These are phyloP conservation scores for Pyrgilauda ruficollis DNA, from an alignment of 2,113 vertebrate species.

Conservation along the genomic window DNA sequence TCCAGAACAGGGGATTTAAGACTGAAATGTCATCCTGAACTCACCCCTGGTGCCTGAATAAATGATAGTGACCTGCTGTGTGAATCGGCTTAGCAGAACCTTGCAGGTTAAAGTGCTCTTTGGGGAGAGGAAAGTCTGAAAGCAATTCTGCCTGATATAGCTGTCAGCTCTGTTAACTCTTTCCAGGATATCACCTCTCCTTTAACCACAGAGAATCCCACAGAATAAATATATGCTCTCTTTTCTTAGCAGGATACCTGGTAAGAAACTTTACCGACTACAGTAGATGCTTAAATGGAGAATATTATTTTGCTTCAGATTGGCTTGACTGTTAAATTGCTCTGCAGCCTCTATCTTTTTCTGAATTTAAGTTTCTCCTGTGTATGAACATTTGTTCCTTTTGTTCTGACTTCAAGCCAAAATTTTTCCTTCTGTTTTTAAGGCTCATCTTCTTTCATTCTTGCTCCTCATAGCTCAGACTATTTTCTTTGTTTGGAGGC, in stretches of 20 bases:
- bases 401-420: background rate
- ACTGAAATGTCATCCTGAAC: constrained; percentile 45
- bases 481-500: constrained; percentile 28
- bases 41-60: constrained; percentile 20
- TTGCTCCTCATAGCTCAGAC: background rate
- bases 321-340: background rate
- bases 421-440: background rate
- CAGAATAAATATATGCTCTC: background rate
- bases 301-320: background rate
- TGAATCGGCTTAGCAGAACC: constrained; percentile 42
- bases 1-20: constrained; percentile 22
- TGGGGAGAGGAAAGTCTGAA: constrained; percentile 34
- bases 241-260: background rate
- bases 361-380: background rate
- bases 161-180: constrained; percentile 51
- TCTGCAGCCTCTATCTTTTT: background rate
- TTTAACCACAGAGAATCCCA: background rate
- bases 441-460: background rate
- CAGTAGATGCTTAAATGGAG: background rate
- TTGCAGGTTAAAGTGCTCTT: constrained; percentile 51
- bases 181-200: background rate
- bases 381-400: background rate
- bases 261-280: background rate
- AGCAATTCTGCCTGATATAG: constrained; percentile 45
- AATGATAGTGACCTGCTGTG: constrained; percentile 48